Percentiles rank a stretch among this genome's conserved stretches.
Conservation (phyloP, 1,140 invertebrate species). For the Phocides pigmalion region DNA sequence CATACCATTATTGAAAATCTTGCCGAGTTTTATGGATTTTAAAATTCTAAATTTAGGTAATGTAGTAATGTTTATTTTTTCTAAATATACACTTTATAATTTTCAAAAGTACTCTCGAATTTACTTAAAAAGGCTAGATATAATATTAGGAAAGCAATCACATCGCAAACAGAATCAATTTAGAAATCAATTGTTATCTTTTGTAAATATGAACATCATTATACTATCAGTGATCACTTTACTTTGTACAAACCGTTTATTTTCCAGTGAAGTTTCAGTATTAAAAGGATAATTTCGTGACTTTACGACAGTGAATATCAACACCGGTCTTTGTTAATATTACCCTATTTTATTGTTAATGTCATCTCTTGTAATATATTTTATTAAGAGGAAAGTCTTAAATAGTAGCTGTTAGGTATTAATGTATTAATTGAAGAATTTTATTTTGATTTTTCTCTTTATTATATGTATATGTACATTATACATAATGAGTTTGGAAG, state of each 20-base stretch:
- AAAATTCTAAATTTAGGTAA: slow-evolving; percentile 18
- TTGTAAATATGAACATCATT: slow-evolving; percentile 75
- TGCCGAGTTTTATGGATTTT: slow-evolving; percentile 19
- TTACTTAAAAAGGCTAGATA: background rate
- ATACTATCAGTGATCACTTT: slow-evolving; percentile 50
- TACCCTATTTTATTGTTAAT: slow-evolving; percentile 71
- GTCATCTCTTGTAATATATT: slow-evolving; percentile 79
- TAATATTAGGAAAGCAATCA: slow-evolving; percentile 44
- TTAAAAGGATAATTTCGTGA: slow-evolving; percentile 54
- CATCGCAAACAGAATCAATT: slow-evolving; percentile 52
- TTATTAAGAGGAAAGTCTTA: slow-evolving; percentile 81
- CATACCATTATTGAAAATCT: slow-evolving; percentile 1
- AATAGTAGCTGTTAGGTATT: slow-evolving; percentile 80
- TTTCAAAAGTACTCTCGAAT: slow-evolving; percentile 4
- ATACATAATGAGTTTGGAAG: slow-evolving; percentile 74
- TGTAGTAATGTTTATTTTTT: slow-evolving; percentile 12
- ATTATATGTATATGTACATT: slow-evolving; percentile 78
- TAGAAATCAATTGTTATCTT: slow-evolving; percentile 70
- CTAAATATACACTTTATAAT: slow-evolving; percentile 5
- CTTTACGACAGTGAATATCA: slow-evolving; percentile 35
- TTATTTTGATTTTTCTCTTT: slow-evolving; percentile 82
- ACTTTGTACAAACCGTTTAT: slow-evolving; percentile 73
- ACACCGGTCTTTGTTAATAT: slow-evolving; percentile 68
- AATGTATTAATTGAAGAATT: slow-evolving; percentile 81
- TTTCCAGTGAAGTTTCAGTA: slow-evolving; percentile 72